Percentiles rank a stretch among this genome's conserved stretches.
phyloP scores from a whole-genome alignment of 2,797 vertebrate genomes.

The Urosaurus nigricauda region DNA sequence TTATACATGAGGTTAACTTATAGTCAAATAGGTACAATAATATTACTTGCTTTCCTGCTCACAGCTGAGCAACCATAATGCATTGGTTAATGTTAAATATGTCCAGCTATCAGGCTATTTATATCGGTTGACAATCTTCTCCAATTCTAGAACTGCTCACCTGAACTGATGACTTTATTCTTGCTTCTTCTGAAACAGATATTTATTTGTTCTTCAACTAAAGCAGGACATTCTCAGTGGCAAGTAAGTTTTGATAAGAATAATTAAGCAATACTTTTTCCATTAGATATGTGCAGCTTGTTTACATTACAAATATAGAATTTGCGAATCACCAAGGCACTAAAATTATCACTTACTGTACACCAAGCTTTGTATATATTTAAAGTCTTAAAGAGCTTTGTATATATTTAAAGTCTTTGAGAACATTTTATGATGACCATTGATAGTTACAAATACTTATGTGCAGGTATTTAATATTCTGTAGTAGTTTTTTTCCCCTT shows the following conservation, averaged over 20 bases:
- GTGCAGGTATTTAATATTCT: not conserved
- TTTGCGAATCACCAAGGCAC: not conserved
- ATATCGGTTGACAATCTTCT: not conserved
- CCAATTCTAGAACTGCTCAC: constrained; percentile 6
- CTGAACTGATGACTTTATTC: constrained; percentile 43
- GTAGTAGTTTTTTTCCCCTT: not conserved
- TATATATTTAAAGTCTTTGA: too few relatives aligned
- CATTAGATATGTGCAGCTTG: constrained; percentile 5
- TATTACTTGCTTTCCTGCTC: not conserved
- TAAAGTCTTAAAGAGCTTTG: too few relatives aligned
- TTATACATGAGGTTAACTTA: too few relatives aligned
- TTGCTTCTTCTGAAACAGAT: constrained; percentile 81
- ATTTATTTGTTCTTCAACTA: constrained; percentile 96
- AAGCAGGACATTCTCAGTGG: constrained; percentile 97
- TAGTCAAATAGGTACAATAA: too few relatives aligned
- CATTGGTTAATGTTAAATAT: not conserved
- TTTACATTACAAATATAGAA: not conserved
- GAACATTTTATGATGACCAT: not conserved
- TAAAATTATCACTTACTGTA: not conserved
- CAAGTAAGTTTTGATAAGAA: constrained; percentile 87
- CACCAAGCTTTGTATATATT: not conserved
- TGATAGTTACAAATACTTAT: not conserved
- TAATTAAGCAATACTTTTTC: not conserved
- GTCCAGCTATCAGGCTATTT: not conserved
- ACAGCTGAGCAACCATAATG: not conserved